Evolutionary conservation across 2,888 invertebrate genomes (phyloP).

Genomic region (Hydraecia micacea): DNA sequence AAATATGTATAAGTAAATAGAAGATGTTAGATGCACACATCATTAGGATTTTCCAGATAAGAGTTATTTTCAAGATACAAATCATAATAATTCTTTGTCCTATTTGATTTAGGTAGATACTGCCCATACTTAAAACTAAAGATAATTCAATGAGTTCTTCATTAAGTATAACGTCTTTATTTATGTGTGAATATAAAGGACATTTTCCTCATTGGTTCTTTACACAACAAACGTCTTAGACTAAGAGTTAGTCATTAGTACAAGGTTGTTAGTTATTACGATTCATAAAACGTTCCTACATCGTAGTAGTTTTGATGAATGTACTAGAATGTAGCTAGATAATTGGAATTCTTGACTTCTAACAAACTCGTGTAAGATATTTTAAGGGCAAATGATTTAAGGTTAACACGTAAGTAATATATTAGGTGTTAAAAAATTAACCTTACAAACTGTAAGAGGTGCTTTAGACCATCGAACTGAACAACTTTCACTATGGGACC

Average conservation of each 20-base stretch:
- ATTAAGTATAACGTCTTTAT: not conserved
- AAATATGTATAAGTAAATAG: not conserved
- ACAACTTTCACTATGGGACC: no score
- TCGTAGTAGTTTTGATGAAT: not conserved
- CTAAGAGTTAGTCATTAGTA: slow-evolving; percentile 23
- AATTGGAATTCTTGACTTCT: not conserved
- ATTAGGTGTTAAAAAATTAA: no score
- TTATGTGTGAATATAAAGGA: slow-evolving; percentile 6
- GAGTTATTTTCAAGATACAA: not conserved
- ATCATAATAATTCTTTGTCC: slow-evolving; percentile 10
- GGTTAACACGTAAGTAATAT: not conserved
- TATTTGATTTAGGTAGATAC: not conserved
- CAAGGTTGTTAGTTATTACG: slow-evolving; percentile 30
- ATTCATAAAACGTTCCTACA: slow-evolving; percentile 12
- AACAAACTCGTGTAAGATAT: not conserved
- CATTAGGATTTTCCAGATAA: slow-evolving; percentile 15
- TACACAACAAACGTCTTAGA: slow-evolving; percentile 9
- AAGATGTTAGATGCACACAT: not conserved
- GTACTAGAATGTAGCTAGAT: not conserved
- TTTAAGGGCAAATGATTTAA: not conserved
- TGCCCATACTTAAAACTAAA: not conserved
- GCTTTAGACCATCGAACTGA: no score
- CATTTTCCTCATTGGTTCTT: slow-evolving; percentile 39
- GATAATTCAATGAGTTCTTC: slow-evolving; percentile 16
- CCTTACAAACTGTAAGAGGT: no score